phyloP scores from a whole-genome alignment of 2,113 vertebrate genomes.

The Sinocyclocheilus maitianheensis region DNA sequence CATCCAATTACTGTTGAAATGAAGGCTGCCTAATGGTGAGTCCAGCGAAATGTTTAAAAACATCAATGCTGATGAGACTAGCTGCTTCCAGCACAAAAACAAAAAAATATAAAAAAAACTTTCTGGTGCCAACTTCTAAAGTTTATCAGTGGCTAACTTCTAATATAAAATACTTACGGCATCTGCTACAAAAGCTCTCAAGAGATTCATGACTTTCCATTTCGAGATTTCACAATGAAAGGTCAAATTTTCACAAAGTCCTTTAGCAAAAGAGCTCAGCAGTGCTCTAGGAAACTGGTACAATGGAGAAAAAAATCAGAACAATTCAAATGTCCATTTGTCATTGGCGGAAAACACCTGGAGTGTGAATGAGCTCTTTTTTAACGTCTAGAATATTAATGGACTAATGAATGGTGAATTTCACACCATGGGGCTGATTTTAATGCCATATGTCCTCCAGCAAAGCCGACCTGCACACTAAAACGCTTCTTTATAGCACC shows the following conservation, averaged over 20 bases:
- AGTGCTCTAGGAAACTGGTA: neutral
- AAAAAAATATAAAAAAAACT: neutral
- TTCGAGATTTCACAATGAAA: conserved; percentile 10
- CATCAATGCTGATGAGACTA: neutral
- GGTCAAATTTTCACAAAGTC: conserved; percentile 25
- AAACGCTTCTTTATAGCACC: neutral
- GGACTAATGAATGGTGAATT: conserved; percentile 21
- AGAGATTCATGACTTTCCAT: conserved; percentile 1
- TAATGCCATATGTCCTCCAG: conserved; percentile 1
- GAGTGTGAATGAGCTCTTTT: neutral
- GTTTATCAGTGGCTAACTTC: conserved; percentile 20
- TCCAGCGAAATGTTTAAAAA: neutral
- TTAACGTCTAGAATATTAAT: conserved; percentile 23
- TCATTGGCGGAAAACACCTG: conserved; percentile 27
- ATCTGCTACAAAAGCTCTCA: neutral
- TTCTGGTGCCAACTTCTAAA: neutral
- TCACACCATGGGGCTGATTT: conserved; percentile 20
- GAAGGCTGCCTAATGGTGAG: neutral
- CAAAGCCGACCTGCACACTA: neutral
- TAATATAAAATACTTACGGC: neutral
- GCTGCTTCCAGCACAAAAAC: neutral
- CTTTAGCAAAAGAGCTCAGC: neutral
- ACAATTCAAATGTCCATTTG: conserved; percentile 16
- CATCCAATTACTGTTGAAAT: conserved; percentile 13
- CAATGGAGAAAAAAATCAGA: neutral